Conservation (phyloP, 2,113 vertebrate genomes). For the Herpailurus yagouaroundi region DNA sequence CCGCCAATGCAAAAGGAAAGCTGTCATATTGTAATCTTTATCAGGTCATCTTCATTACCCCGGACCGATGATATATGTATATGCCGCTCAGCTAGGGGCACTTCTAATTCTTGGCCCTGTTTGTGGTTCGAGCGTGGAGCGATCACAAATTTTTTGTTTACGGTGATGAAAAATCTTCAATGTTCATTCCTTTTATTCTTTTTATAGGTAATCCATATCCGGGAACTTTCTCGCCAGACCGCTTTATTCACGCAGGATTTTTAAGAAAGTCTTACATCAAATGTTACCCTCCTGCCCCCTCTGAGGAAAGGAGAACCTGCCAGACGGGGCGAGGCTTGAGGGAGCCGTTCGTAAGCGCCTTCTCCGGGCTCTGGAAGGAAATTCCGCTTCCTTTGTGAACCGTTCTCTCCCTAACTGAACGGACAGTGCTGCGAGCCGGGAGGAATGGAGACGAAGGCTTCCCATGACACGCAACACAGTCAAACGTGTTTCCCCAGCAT, state of each 20-base stretch:
- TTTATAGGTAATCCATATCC: slow-evolving; percentile 88
- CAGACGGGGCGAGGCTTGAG: not conserved
- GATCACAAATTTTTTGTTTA: slow-evolving; percentile 92
- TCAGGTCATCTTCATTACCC: slow-evolving; percentile 96
- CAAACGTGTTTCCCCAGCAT: not conserved
- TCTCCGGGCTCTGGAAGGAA: slow-evolving; percentile 52
- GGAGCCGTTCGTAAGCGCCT: slow-evolving; percentile 57
- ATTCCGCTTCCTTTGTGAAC: slow-evolving; percentile 49
- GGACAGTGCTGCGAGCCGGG: not conserved
- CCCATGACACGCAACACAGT: not conserved
- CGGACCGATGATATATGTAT: slow-evolving; percentile 93
- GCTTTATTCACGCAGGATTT: slow-evolving; percentile 82
- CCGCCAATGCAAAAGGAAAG: slow-evolving; percentile 95
- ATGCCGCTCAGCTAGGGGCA: slow-evolving; percentile 88
- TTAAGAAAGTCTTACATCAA: slow-evolving; percentile 80
- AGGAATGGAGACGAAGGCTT: not conserved
- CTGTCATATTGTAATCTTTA: slow-evolving; percentile 99
- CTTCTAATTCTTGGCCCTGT: slow-evolving; percentile 87
- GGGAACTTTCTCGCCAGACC: slow-evolving; percentile 83
- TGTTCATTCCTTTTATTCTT: slow-evolving; percentile 89
- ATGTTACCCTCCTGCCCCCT: slow-evolving; percentile 57
- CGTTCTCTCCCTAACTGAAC: slow-evolving; percentile 59
- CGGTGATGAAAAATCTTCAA: slow-evolving; percentile 85
- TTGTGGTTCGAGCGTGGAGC: slow-evolving; percentile 81
- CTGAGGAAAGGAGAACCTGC: not conserved